Percentiles rank a stretch among this genome's conserved stretches.
These are phyloP conservation scores for Micromesistius poutassou DNA, from an alignment of 2,797 vertebrate species.

Conservation along the genomic window DNA sequence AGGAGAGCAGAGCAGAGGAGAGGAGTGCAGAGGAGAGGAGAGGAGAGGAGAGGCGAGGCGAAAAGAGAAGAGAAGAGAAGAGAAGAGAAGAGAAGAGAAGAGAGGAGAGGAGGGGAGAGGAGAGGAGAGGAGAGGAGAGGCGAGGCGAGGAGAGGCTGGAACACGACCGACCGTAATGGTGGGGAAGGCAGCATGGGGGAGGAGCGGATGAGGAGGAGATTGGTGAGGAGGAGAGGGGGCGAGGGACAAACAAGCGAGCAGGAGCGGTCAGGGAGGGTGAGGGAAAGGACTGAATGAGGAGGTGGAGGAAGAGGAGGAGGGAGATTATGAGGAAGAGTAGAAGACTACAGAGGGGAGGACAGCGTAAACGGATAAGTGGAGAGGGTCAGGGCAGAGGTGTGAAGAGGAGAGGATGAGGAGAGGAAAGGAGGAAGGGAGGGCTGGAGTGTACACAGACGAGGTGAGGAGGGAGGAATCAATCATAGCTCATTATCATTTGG, in stretches of 20 bases:
- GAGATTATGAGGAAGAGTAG: neutral
- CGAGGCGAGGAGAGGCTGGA: neutral
- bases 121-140: too few species aligned
- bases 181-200: neutral
- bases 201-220: too few species aligned
- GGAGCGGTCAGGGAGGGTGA: neutral
- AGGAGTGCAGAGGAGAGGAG: neutral
- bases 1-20: neutral
- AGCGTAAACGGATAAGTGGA: slow-evolving; percentile 10
- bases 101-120: neutral
- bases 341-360: neutral
- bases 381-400: neutral
- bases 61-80: neutral
- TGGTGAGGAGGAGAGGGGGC: too few species aligned
- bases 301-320: neutral
- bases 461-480: slow-evolving; percentile 45
- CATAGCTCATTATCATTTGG: slow-evolving; percentile 61
- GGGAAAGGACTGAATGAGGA: neutral
- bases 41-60: neutral
- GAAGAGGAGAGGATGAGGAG: slow-evolving; percentile 4
- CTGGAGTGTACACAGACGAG: neutral
- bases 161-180: neutral
- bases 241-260: too few species aligned
- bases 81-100: neutral
- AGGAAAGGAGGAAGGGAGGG: neutral